phyloP scores from a whole-genome alignment of 30 jellyfish, hydroid and myxozoan genomes.

The Sanderia malayensis region DNA sequence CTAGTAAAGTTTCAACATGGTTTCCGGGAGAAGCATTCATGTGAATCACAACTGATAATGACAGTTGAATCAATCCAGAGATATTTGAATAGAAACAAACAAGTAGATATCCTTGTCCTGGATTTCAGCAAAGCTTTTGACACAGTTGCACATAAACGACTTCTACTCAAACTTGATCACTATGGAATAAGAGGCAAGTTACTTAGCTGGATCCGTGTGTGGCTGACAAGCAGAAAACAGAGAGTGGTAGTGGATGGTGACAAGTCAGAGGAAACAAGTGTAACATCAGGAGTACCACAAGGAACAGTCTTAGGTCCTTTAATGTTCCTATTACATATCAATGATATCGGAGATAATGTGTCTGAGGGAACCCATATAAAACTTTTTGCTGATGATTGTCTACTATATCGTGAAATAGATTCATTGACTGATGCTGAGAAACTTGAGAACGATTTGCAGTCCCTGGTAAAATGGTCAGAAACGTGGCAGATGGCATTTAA shows the following conservation, averaged over 20 bases:
- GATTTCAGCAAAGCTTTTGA: slow-evolving; percentile 39
- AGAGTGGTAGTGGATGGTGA: slow-evolving; percentile 32
- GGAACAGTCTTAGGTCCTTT: slow-evolving; percentile 26
- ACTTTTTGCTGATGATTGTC: slow-evolving; percentile 29
- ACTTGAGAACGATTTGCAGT: slow-evolving; percentile 31
- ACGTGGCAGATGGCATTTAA: slow-evolving; percentile 47
- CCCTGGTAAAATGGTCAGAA: slow-evolving; percentile 34
- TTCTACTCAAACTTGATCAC: slow-evolving; percentile 17
- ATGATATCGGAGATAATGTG: too few relatives aligned
- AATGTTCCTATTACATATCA: slow-evolving; percentile 11
- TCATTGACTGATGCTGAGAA: slow-evolving; percentile 13
- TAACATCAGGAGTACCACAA: slow-evolving; percentile 31
- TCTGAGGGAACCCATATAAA: too few relatives aligned
- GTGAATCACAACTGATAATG: slow-evolving; percentile 29
- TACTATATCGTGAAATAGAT: slow-evolving; percentile 11
- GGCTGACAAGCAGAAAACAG: slow-evolving; percentile 28
- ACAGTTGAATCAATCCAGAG: slow-evolving; percentile 23
- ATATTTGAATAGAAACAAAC: slow-evolving; percentile 11
- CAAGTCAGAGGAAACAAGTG: slow-evolving; percentile 22
- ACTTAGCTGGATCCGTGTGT: slow-evolving; percentile 21
- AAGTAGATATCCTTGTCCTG: slow-evolving; percentile 23
- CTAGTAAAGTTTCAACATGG: slow-evolving; percentile 3
- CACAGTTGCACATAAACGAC: slow-evolving; percentile 28
- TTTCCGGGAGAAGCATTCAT: slow-evolving; percentile 24
- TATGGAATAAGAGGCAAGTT: slow-evolving; percentile 24